Evolutionary conservation across 2,888 invertebrate species (phyloP), one percentile per base, ranked within the genome.

Genomic region (Eudemis profundana): DNA sequence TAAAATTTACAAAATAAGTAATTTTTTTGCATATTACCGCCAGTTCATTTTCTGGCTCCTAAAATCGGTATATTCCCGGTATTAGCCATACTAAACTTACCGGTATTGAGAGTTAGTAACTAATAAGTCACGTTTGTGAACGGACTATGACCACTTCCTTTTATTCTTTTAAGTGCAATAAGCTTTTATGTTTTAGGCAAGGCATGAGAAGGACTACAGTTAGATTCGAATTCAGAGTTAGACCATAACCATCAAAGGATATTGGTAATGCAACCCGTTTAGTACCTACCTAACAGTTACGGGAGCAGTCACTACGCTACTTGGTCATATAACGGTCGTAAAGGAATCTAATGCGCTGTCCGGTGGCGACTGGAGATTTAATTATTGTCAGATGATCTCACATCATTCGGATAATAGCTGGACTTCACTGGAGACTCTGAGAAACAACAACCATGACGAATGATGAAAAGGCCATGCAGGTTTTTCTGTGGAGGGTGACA

Each of bases 301-400:
- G 15, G 44, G 44, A 63, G 49, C 47, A 19, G 49, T 8, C 23
- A 49, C 29, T 44, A 12, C 47, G 17, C 14, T 44, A 47, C 50
- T 42, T 23, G 59, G 51, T 51, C 44, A 27, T 59, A 59, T 59
- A 64, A 64, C 59, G 44, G 59, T 46, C 17, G 36, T 50, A 57
- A 36, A 51, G 62, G 15, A n/a, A 21, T 51, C 51, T 51, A 23
- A 33, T 44, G 29, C 15, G 14, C 36, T 38, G 17, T 59, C 38
- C 51, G 51, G 21, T 57, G 49, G 14, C 59, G 3, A 29, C 56
- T 42, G 63, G 40, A 15, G 36, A 19, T 44, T 50, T 44, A 49
- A 57, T 63, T 57, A 49, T 42, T 23, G 36, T 33, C 46, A 61
- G 54, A 63, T 63, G 63, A 63, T 63, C 56, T 57, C 61, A 62